These are phyloP conservation scores for Drosophila affinis DNA, from an alignment of 2,888 invertebrate species.

Conservation along the genomic window DNA sequence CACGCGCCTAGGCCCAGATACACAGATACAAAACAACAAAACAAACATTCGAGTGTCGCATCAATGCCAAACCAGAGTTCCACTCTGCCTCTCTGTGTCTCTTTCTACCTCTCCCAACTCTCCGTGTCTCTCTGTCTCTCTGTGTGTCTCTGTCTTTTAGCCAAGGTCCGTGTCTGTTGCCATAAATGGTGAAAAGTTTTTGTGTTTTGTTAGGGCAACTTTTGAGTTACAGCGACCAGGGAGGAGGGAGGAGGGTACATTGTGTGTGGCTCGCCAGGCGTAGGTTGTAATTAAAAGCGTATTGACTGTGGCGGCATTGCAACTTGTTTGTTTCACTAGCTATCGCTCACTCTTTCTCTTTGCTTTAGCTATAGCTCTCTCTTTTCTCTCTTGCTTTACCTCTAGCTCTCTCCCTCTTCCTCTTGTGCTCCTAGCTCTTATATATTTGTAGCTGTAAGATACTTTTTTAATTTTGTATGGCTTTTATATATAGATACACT, in stretches of 20 bases:
- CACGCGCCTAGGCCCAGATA: conserved; percentile 67
- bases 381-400: background rate
- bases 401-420: background rate
- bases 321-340: conserved; percentile 36
- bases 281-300: conserved; percentile 76
- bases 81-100: conserved; percentile 6
- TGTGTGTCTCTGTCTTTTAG: conserved; percentile 14
- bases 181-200: conserved; percentile 71
- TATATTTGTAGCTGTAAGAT: background rate
- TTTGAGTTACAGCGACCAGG: conserved; percentile 40
- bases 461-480: background rate
- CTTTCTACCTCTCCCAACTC: background rate
- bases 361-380: too few relatives aligned
- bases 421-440: background rate
- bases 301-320: conserved; percentile 65
- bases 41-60: conserved; percentile 29
- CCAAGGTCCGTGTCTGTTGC: conserved; percentile 70
- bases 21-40: conserved; percentile 33
- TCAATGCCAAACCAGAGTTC: conserved; percentile 38
- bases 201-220: conserved; percentile 73
- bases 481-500: background rate
- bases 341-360: background rate
- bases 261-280: conserved; percentile 30
- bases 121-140: conserved; percentile 5
- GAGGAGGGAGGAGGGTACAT: background rate